Evolutionary conservation across 2,888 invertebrate genomes (phyloP).

Genomic region (Ischnus inquisitorius): DNA sequence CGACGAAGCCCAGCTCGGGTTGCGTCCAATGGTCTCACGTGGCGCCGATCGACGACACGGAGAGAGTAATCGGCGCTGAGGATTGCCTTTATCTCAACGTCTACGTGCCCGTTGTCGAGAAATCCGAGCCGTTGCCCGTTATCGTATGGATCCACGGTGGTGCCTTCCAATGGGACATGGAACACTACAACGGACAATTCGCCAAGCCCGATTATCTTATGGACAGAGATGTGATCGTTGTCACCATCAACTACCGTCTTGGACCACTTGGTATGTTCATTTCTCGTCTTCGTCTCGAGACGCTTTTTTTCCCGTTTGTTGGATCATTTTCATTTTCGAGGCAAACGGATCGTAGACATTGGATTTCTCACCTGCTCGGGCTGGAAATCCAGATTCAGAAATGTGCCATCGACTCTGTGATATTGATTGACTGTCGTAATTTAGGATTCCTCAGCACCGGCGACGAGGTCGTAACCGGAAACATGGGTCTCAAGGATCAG

Average conservation of each 20-base stretch:
- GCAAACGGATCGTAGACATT: too few relatives aligned
- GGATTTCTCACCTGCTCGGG: too few relatives aligned
- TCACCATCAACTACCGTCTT: conserved; percentile 90
- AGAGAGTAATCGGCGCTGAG: conserved; percentile 79
- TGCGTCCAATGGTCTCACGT: conserved; percentile 80
- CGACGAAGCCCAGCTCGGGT: conserved; percentile 77
- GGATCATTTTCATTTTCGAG: neutral
- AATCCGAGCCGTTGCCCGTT: conserved; percentile 75
- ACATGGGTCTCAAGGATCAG: conserved; percentile 92
- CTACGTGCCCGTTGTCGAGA: conserved; percentile 76
- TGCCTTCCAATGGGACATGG: conserved; percentile 88
- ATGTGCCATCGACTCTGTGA: neutral
- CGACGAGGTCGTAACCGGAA: conserved; percentile 89
- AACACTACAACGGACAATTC: conserved; percentile 85
- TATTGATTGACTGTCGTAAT: conserved; percentile 40
- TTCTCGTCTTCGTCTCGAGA: neutral
- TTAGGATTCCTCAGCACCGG: conserved; percentile 92
- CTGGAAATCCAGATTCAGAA: too few relatives aligned
- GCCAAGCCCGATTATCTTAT: conserved; percentile 87
- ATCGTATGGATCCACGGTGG: conserved; percentile 83
- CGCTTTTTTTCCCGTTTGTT: neutral
- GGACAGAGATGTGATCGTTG: conserved; percentile 89
- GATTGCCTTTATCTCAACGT: conserved; percentile 82
- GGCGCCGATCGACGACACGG: conserved; percentile 65
- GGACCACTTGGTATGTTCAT: conserved; percentile 88